Percentiles rank a stretch among this genome's conserved stretches.
phyloP scores from a whole-genome alignment of 2,113 vertebrate genomes.

The Heterotis niloticus region DNA sequence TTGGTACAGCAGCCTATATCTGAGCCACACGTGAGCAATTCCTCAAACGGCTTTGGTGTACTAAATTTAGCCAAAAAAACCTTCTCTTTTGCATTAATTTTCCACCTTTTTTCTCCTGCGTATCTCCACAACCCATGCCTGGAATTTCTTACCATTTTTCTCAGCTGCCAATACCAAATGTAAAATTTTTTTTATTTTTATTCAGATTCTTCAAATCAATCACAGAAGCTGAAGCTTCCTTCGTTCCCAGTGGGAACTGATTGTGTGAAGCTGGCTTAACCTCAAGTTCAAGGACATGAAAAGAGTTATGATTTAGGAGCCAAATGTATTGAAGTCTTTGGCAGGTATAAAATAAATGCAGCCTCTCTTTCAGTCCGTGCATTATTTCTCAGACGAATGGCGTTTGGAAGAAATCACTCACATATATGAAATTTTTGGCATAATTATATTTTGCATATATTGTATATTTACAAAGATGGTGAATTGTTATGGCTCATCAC shows the following conservation, averaged over 20 bases:
- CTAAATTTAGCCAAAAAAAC: background rate
- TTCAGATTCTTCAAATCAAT: conserved; percentile 65
- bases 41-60: background rate
- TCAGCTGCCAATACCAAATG: conserved; percentile 49
- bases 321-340: conserved; percentile 26
- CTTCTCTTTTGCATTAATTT: background rate
- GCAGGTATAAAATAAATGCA: conserved; percentile 23
- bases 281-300: conserved; percentile 42
- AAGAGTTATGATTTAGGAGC: conserved; percentile 25
- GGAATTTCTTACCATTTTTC: conserved; percentile 45
- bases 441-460: no score
- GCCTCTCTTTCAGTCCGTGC: conserved; percentile 24
- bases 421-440: no score
- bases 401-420: conserved; percentile 8
- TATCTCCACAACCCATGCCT: conserved; percentile 11
- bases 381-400: conserved; percentile 30
- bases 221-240: conserved; percentile 66
- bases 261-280: conserved; percentile 35
- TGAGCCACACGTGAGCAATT: background rate
- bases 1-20: background rate
- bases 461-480: no score
- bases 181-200: conserved; percentile 68
- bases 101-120: background rate
- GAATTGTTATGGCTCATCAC: no score
- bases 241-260: conserved; percentile 30